Evolutionary conservation across 2,888 invertebrate genomes (phyloP).

Genomic region (Lordiphosa fenestrarum): DNA sequence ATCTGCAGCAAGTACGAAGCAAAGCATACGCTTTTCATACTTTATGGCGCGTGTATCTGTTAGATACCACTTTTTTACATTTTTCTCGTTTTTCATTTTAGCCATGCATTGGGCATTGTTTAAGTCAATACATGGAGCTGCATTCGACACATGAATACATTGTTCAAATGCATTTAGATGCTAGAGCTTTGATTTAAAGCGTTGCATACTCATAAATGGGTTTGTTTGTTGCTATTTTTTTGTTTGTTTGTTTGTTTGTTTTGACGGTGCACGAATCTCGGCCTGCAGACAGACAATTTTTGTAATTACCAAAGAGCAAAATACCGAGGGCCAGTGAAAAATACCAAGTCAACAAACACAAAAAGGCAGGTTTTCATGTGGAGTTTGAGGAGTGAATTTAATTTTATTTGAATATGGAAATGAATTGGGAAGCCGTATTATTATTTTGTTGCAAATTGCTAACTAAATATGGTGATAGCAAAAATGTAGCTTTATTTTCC

Average conservation of each 20-base stretch:
- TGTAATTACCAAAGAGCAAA: slow-evolving; percentile 17
- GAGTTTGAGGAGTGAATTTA: not conserved
- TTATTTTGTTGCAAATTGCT: not conserved
- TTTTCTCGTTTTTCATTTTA: slow-evolving; percentile 41
- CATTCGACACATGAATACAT: slow-evolving; percentile 20
- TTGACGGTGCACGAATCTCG: slow-evolving; percentile 17
- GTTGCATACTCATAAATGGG: slow-evolving; percentile 37
- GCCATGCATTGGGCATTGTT: slow-evolving; percentile 70
- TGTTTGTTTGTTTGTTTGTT: slow-evolving; percentile 24
- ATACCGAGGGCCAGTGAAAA: slow-evolving; percentile 8
- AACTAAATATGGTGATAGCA: not conserved
- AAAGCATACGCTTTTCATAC: slow-evolving; percentile 68
- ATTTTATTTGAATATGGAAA: not conserved
- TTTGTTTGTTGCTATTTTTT: slow-evolving; percentile 12
- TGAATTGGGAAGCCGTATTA: not conserved
- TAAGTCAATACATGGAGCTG: slow-evolving; percentile 36
- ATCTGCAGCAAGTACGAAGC: slow-evolving; percentile 47
- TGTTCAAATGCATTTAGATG: slow-evolving; percentile 48
- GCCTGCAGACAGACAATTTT: slow-evolving; percentile 12
- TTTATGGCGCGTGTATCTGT: slow-evolving; percentile 73
- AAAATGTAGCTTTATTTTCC: not conserved
- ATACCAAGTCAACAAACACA: not conserved
- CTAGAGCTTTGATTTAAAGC: slow-evolving; percentile 52
- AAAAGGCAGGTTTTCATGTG: not conserved
- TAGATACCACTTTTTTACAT: slow-evolving; percentile 47